A percentile compares a stretch with the other conserved stretches of the same genome.
Conservation (phyloP, 2,888 invertebrate species). For the Ischnura elegans region DNA sequence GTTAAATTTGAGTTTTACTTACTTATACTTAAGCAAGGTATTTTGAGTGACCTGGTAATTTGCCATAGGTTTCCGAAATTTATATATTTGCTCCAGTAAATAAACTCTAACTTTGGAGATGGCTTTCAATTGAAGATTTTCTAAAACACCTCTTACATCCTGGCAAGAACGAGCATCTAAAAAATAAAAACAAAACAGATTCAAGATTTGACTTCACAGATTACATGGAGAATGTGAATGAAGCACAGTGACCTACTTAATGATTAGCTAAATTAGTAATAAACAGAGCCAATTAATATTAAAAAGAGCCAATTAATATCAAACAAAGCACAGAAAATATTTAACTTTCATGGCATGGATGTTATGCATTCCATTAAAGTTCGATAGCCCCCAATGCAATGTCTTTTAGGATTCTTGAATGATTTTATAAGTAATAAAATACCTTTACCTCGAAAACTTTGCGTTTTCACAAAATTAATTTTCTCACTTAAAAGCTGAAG, state of each 20-base stretch:
- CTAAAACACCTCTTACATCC: slow-evolving; percentile 97
- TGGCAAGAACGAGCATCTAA: slow-evolving; percentile 82
- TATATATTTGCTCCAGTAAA: slow-evolving; percentile 96
- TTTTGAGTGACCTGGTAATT: slow-evolving; percentile 99
- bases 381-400: too few species aligned
- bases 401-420: neutral
- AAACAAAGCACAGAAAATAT: too few species aligned
- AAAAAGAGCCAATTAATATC: too few species aligned
- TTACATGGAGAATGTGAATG: too few species aligned
- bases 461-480: slow-evolving; percentile 96
- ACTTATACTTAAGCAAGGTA: slow-evolving; percentile 96
- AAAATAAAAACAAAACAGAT: slow-evolving; percentile 30
- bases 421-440: slow-evolving; percentile 74
- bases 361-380: too few species aligned
- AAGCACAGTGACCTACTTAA: too few species aligned
- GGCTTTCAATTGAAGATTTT: slow-evolving; percentile 95
- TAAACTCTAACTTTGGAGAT: slow-evolving; percentile 97
- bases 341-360: too few species aligned
- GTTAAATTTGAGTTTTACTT: too few species aligned
- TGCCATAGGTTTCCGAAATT: slow-evolving; percentile 98
- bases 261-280: too few species aligned
- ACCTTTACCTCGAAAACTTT: slow-evolving; percentile 91
- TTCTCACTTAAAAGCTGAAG: slow-evolving; percentile 97
- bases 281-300: too few species aligned
- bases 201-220: too few species aligned